Conservation (phyloP, 2,797 vertebrate genomes). For the Lepilemur ruficaudatus region DNA sequence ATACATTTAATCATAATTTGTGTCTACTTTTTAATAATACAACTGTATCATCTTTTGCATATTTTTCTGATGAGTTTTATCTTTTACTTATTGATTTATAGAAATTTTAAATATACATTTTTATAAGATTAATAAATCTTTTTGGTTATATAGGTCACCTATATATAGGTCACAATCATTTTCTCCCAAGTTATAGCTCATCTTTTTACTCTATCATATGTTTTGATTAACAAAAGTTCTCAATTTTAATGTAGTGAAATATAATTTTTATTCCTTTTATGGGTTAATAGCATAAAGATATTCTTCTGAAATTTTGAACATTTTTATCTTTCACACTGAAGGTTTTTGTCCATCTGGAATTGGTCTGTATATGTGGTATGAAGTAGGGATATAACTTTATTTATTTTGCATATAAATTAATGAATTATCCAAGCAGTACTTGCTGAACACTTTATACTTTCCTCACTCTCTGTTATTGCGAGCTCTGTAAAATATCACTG, state of each 20-base stretch:
- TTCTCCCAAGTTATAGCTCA: neutral
- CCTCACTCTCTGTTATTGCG: fast-evolving
- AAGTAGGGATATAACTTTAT: neutral
- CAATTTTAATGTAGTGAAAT: neutral
- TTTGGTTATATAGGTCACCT: neutral
- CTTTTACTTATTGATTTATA: neutral
- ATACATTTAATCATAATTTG: neutral
- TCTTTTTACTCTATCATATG: neutral
- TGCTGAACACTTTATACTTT: no score
- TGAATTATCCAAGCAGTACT: neutral
- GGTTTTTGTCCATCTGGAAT: neutral
- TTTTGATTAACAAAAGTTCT: neutral
- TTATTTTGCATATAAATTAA: neutral
- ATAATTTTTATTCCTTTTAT: neutral
- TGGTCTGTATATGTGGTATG: neutral
- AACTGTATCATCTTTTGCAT: neutral
- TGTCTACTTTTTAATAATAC: neutral
- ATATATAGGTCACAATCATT: neutral
- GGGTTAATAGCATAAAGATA: neutral
- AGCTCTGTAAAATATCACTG: neutral
- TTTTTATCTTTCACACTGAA: neutral
- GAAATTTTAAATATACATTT: neutral
- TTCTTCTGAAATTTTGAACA: neutral
- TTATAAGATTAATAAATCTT: neutral
- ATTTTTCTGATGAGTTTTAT: neutral